phyloP scores from a whole-genome alignment of 2,797 vertebrate genomes.

The Neosilurus hyrtlii region DNA sequence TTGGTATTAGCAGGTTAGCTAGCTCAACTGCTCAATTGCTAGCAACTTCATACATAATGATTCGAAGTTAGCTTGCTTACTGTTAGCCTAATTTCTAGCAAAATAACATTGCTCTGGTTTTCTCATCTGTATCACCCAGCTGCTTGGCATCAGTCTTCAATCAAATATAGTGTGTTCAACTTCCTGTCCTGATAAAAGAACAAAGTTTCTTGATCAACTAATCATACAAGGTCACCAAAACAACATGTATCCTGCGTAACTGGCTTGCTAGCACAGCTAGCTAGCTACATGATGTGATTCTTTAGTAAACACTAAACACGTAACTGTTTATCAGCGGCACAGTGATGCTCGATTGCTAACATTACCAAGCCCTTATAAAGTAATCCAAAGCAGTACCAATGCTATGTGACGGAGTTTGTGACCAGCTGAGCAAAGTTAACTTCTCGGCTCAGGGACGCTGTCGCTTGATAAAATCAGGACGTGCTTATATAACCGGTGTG shows the following conservation, averaged over 20 bases:
- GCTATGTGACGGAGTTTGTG: background rate
- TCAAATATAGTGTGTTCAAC: background rate
- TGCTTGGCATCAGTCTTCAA: background rate
- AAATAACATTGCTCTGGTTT: background rate
- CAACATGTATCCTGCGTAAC: background rate
- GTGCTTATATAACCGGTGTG: conserved; percentile 19
- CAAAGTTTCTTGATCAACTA: background rate
- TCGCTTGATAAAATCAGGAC: background rate
- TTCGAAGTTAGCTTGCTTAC: background rate
- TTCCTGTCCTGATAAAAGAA: background rate
- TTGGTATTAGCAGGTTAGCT: background rate
- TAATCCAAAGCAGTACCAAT: background rate
- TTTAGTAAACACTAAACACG: background rate
- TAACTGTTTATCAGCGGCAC: background rate
- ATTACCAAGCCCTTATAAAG: background rate
- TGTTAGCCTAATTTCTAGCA: background rate
- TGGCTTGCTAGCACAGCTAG: background rate
- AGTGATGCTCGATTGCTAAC: background rate
- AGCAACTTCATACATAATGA: background rate
- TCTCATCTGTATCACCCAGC: background rate
- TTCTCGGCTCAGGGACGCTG: conserved; percentile 9
- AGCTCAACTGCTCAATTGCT: background rate
- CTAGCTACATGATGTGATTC: background rate
- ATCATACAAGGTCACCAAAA: background rate
- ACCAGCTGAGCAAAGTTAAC: conserved; percentile 15